Evolutionary conservation across 1,140 invertebrate genomes (phyloP), one percentile per base, ranked within the genome.

Genomic region (Dreissena polymorpha): DNA sequence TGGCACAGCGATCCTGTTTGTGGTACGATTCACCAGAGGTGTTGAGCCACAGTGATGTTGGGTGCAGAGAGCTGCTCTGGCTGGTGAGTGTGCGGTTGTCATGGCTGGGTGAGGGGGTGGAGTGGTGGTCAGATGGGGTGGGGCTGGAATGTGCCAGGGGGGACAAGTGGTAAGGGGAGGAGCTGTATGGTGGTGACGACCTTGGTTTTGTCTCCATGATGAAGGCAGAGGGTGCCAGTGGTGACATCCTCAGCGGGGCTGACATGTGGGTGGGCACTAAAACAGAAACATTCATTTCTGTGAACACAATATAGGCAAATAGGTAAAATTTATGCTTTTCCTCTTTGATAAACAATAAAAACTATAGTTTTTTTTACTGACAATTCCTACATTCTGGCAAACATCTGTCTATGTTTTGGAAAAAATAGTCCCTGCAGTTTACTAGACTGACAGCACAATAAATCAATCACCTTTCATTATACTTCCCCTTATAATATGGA

Each of bases 1-100:
- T 64, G 91, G 90, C 10, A 91, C 91, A 13, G 92, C 92, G 23
- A n/a, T 69, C 72, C 79, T 91, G 91, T 10, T 92, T 93, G 57
- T 77, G 75, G 94, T 94, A 63, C 93, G 93, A 60, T 69, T 88
- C 60, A 83, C 87, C 65, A 65, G 89, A 68, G 60, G 88, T 83
- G 12, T 75, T 84, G 60, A 78, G 65, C 70, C 79, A 77, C 72
- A 77, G 53, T 21, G 76, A 68, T 51, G 72, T 78, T 60, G 69
- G 76, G 16, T 18, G 55, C 10, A 51, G 16, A 23, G 63, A 14
- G 21, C 76, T 77, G 55, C 6, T 53, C 50, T 29, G 84, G 60
- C 27, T 55, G 74, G 78, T 74, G 78, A 71, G 50, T 29, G 65
- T 13, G 39, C 8, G 39, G 69, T 49, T 39, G 49, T 75, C 65